Conservation (phyloP, 2,113 vertebrate genomes). For the Menura novaehollandiae region DNA sequence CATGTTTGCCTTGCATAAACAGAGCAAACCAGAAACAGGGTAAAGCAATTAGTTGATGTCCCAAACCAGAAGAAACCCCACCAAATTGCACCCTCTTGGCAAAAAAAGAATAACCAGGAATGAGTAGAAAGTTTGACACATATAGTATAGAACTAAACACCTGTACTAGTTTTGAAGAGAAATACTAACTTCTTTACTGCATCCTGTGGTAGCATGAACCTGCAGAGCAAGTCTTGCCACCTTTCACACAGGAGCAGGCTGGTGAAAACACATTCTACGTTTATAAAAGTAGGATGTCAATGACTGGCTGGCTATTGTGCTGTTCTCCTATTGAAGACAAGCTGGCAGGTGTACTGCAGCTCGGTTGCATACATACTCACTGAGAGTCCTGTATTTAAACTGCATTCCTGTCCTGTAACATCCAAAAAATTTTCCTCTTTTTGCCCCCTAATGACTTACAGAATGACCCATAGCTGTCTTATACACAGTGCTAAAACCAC, state of each 20-base stretch:
- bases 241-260: neutral
- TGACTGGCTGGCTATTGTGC: fast-evolving
- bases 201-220: neutral
- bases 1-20: neutral
- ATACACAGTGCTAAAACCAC: neutral
- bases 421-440: neutral
- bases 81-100: neutral
- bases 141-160: neutral
- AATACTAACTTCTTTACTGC: neutral
- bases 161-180: neutral
- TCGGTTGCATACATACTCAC: neutral
- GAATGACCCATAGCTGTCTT: neutral
- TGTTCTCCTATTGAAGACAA: neutral
- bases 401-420: neutral
- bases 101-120: neutral
- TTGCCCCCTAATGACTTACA: neutral
- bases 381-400: neutral
- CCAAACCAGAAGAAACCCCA: neutral
- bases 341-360: neutral
- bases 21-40: neutral
- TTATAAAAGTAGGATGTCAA: neutral
- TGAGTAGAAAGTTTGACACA: neutral
- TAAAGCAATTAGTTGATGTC: neutral
- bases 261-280: neutral
- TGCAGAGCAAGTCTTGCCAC: neutral